These are phyloP conservation scores for Sphaerodactylus townsendi DNA, from an alignment of 2,113 vertebrate genomes.

Conservation along the genomic window DNA sequence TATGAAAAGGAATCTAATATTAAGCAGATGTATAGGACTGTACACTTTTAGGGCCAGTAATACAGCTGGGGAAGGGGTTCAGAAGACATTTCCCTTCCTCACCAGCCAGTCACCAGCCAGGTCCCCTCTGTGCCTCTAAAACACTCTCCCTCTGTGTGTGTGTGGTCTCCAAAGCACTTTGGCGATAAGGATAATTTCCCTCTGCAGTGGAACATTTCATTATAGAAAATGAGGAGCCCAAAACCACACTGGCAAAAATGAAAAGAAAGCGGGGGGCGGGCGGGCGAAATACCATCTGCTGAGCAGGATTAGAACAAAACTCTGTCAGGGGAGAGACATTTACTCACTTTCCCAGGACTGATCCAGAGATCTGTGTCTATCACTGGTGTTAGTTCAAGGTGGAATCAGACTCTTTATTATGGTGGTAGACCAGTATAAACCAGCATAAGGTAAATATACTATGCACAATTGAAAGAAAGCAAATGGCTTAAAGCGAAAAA, in stretches of 20 bases:
- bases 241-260: slow-evolving; percentile 23
- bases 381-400: too few species aligned
- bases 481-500: too few species aligned
- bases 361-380: neutral
- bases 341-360: neutral
- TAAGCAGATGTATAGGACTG: neutral
- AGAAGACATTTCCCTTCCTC: neutral
- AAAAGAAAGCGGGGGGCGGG: neutral
- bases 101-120: neutral
- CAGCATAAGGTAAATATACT: too few species aligned
- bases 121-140: neutral
- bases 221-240: slow-evolving; percentile 23
- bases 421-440: too few species aligned
- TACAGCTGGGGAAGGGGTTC: neutral
- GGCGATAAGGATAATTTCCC: slow-evolving; percentile 14
- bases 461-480: too few species aligned
- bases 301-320: neutral
- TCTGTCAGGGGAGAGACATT: too few species aligned
- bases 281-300: neutral
- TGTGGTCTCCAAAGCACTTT: slow-evolving; percentile 35
- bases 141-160: neutral
- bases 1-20: slow-evolving; percentile 6
- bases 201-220: slow-evolving; percentile 11
- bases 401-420: too few species aligned
- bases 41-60: slow-evolving; percentile 2